Evolutionary conservation across 2,888 invertebrate genomes (phyloP).

Genomic region (Amiota minor): DNA sequence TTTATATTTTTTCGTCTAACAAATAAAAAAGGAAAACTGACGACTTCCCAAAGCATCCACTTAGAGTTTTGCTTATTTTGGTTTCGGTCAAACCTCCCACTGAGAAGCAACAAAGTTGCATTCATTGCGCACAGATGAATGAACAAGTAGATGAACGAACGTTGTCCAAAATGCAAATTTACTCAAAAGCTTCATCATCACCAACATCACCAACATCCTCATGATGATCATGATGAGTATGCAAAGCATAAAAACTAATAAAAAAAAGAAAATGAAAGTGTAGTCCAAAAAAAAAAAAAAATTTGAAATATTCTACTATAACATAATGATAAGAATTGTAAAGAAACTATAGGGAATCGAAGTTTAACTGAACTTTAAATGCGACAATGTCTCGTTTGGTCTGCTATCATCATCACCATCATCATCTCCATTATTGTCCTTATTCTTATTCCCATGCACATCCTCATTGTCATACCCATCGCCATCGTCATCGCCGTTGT

Average conservation of each 20-base stretch:
- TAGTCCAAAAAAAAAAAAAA: slow-evolving; percentile 2
- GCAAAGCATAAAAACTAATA: slow-evolving; percentile 2
- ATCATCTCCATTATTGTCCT: too few species aligned
- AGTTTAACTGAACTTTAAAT: slow-evolving; percentile 13
- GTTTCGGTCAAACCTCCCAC: background rate
- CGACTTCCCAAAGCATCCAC: too few species aligned
- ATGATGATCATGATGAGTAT: too few species aligned
- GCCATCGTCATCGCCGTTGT: background rate
- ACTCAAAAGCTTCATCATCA: too few species aligned
- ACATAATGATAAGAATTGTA: background rate
- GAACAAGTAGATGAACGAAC: too few species aligned
- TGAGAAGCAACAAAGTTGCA: slow-evolving; percentile 3
- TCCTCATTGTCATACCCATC: background rate
- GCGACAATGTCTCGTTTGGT: slow-evolving; percentile 43
- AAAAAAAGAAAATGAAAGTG: slow-evolving; percentile 1
- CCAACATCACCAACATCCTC: too few species aligned
- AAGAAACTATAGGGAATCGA: slow-evolving; percentile 22
- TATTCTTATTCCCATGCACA: too few species aligned
- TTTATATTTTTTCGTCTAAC: background rate
- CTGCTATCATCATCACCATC: background rate
- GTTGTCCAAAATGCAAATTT: too few species aligned
- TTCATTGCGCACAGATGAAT: background rate
- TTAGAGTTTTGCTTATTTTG: too few species aligned
- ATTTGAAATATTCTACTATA: background rate
- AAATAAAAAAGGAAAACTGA: background rate